Evolutionary conservation across 92 coral and sea anemone genomes (phyloP), one percentile per base, ranked within the genome.

Genomic region (Epizoanthus scotinus): DNA sequence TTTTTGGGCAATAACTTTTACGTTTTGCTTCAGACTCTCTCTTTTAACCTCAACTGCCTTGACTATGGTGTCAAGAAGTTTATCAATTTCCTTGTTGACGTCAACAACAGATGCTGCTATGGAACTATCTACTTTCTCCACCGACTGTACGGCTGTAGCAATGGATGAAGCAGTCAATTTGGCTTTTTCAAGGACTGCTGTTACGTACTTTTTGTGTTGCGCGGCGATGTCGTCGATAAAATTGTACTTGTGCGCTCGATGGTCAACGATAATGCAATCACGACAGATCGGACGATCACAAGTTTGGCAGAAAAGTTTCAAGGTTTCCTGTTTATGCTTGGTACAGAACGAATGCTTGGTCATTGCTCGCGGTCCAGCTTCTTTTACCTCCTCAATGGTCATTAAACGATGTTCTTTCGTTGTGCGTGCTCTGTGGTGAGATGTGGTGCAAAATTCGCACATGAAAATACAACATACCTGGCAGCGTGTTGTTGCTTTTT

Each of bases 261-360:
- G 95, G 63, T 91, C 92, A 42, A 89, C 86, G 22, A 91, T 89
- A 17, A 87, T 83, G 58, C 94, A 91, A 31, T 91, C 94, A 22
- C 92, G 89, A 49, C 94, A 91, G 69, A 91, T 85, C 22, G 89
- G 73, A 69, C 58, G 19, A 19, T 86, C 88, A 57, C 95, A 91
- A 29, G 90, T 83, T 47, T 86, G 69, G 22, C 95, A 91, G 73
- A 86, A 91, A 10, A 91, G 88, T 59, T 89, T 91, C 70, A 88
- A 36, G 12, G 72, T 29, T 74, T 91, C 90, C 6, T 83, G 89
- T 79, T 66, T 56, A 82, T 91, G 95, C 58, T 91, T 89, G n/a
- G 31, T 20, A 80, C 95, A 91, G 36, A 84, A 78, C 9, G 77
- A 26, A 54, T 83, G 91, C 81, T 91, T 87, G 44, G 42, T 84